Percentiles rank a stretch among this genome's conserved stretches.
Evolutionary conservation across 23 tunicate species (phyloP).

Genomic region (Clavelina lepadiformis): DNA sequence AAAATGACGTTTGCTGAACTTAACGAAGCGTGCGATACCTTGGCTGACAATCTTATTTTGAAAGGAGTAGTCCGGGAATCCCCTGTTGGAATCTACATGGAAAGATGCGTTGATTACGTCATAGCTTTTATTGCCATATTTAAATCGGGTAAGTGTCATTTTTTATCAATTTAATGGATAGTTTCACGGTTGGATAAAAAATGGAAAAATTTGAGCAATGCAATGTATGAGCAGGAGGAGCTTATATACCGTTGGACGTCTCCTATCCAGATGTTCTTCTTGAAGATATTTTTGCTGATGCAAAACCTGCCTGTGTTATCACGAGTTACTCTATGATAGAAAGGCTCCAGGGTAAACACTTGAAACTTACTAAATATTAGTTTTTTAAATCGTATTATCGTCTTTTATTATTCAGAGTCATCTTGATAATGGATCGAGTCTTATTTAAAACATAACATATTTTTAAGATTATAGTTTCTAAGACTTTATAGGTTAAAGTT

Average conservation of each 20-base stretch:
- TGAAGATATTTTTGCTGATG: conserved; percentile 61
- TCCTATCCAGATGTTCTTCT: conserved; percentile 60
- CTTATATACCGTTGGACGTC: conserved; percentile 86
- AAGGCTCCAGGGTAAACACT: conserved; percentile 15
- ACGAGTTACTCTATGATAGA: conserved; percentile 22
- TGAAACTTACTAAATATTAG: not conserved
- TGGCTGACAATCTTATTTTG: conserved; percentile 39
- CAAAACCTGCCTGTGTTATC: conserved; percentile 74
- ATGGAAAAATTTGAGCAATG: too few species aligned
- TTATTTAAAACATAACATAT: too few species aligned
- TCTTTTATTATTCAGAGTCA: too few species aligned
- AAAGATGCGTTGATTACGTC: conserved; percentile 74
- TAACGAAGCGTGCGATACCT: conserved; percentile 48
- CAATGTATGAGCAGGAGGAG: conserved; percentile 78
- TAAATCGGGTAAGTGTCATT: conserved; percentile 75
- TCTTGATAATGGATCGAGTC: too few species aligned
- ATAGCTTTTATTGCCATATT: conserved; percentile 80
- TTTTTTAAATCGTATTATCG: not conserved
- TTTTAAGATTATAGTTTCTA: not conserved
- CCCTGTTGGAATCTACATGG: conserved; percentile 88
- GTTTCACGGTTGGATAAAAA: not conserved
- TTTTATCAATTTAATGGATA: not conserved
- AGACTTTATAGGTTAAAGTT: too few species aligned
- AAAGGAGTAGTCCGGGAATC: conserved; percentile 46
- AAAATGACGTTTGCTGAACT: conserved; percentile 46